Conservation (phyloP, 2,888 invertebrate genomes). For the Embidobia sp. region DNA sequence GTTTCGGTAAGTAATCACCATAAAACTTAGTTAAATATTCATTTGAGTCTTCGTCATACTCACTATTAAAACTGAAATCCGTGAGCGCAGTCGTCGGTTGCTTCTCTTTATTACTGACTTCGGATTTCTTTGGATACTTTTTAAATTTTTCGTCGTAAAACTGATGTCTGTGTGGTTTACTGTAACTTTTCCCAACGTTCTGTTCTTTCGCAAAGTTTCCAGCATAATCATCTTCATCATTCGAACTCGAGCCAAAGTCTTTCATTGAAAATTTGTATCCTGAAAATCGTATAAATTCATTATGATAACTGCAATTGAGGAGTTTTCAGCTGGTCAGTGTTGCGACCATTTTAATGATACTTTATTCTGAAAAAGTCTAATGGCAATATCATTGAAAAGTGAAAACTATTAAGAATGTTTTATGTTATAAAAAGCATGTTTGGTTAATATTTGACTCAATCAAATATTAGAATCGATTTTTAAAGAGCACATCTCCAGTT, state of each 20-base stretch:
- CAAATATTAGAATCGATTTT: too few species aligned
- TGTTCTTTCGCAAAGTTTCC: constrained; percentile 30
- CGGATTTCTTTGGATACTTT: constrained; percentile 67
- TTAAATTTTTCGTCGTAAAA: constrained; percentile 73
- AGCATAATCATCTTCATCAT: constrained; percentile 53
- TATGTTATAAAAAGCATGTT: too few species aligned
- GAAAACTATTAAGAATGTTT: too few species aligned
- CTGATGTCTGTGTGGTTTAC: constrained; percentile 64
- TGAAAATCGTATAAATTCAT: constrained; percentile 34
- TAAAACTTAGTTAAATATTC: constrained; percentile 66
- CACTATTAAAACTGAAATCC: constrained; percentile 32
- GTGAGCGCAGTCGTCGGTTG: constrained; percentile 7
- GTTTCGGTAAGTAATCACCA: constrained; percentile 55
- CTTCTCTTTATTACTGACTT: constrained; percentile 44
- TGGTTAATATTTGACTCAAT: too few species aligned
- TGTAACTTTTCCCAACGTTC: constrained; percentile 47
- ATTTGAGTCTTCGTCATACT: constrained; percentile 60
- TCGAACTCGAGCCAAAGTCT: constrained; percentile 23
- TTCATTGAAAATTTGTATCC: constrained; percentile 45
- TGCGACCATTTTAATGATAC: not conserved
- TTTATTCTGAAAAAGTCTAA: not conserved
- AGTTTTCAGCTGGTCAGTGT: constrained; percentile 17
- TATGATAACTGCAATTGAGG: constrained; percentile 20
- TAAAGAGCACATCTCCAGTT: too few species aligned
- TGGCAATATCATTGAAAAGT: too few species aligned